Evolutionary conservation across 2,888 invertebrate genomes (phyloP), one percentile per base, ranked within the genome.

Genomic region (Andrena camellia): DNA sequence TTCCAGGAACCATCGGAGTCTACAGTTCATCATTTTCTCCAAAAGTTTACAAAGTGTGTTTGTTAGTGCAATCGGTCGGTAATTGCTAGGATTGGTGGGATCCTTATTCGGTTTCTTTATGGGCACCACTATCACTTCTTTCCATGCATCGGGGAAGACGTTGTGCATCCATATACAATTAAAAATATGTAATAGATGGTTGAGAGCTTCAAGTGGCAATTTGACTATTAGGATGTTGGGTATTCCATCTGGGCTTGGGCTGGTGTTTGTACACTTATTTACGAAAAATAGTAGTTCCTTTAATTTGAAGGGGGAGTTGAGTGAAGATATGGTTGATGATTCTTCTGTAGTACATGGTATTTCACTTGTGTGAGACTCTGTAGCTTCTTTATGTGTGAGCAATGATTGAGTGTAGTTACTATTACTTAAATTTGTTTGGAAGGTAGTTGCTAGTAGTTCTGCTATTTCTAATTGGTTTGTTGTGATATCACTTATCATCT

Each of bases 1-100:
- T 71, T 77, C 71, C 42, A 71, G 29, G 2, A n/a, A 10, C 62
- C 62, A 68, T 35, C 54, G 50, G 2, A 69, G 52, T 10, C 5
- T 60, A 7, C 48, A n/a, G 50, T 31, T 71, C 3, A 71, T 50
- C 4, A 71, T 60, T 71, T 62, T 71, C 17, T 71, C 60, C 6
- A 71, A 3, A 13, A 71, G 10, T 31, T 71, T 71, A 7, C 62
- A 62, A 17, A 71, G 60, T 7, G 29, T 71, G 20, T 31, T 20
- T 2, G 50, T 71, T 20, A 62, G 50, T 4, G 50, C 31, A 31
- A 71, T 71, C 1, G 71, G 50, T 5, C 62, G n/a, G n/a, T 62
- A 72, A 20, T 17, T 72, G 6, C 52, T 42, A 2, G 20, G 20
- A 35, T 23, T 63, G 2, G 31, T 33, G 54, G 8, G 13, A 13